phyloP scores from a whole-genome alignment of 1,140 invertebrate genomes.

The Arctopsyche grandis region DNA sequence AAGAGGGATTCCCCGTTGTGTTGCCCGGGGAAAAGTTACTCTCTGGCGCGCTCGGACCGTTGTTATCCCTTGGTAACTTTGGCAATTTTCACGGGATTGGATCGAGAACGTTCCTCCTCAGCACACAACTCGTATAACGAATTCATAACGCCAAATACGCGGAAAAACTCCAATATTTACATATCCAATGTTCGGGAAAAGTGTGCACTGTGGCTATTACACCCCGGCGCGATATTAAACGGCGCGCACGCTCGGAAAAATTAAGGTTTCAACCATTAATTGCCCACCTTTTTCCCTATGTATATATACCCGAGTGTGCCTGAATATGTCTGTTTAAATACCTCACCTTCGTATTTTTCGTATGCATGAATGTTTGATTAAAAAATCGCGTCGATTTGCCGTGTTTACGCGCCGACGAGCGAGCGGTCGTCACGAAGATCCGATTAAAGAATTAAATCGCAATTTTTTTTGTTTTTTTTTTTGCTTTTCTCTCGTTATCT shows the following conservation, averaged over 20 bases:
- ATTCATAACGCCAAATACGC: constrained; percentile 1
- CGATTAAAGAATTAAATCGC: neutral
- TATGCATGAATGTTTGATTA: neutral
- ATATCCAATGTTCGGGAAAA: neutral
- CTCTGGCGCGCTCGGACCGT: neutral
- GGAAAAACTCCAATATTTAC: constrained; percentile 1
- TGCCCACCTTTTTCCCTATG: no score
- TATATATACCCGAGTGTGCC: no score
- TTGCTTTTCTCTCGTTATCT: neutral
- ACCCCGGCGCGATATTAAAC: neutral
- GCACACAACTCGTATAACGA: neutral
- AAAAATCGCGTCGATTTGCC: neutral
- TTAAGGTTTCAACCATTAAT: no score
- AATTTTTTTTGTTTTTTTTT: neutral
- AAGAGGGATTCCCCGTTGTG: constrained; percentile 32
- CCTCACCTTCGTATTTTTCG: no score
- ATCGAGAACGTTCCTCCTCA: neutral
- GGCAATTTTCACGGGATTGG: constrained; percentile 12
- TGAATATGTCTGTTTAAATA: no score
- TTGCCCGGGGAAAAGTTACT: neutral
- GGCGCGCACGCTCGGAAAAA: neutral
- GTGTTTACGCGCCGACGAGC: neutral
- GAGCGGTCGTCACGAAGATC: neutral
- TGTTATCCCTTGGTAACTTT: neutral
- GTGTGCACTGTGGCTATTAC: neutral